Evolutionary conservation across 1,140 invertebrate species (phyloP).

Genomic region (Ditylenchus dipsaci): DNA sequence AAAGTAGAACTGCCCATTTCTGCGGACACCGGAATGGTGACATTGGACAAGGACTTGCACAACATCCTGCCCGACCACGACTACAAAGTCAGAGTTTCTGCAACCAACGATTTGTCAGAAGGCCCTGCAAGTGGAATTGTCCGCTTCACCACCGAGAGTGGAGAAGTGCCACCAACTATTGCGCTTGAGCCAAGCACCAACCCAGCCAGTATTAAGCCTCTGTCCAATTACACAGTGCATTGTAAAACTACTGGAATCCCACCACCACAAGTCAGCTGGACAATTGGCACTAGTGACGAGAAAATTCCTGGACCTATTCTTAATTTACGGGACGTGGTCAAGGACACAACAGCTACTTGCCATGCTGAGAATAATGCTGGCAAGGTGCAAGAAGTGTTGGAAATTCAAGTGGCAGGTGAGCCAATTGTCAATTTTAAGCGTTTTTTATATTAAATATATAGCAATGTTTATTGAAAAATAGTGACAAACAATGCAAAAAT

Average conservation of each 20-base stretch:
- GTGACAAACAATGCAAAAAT: too few relatives aligned
- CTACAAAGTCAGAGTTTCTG: conserved; percentile 51
- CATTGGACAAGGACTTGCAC: conserved; percentile 47
- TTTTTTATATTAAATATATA: conserved; percentile 1
- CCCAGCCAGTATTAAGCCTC: conserved; percentile 41
- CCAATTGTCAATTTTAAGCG: neutral
- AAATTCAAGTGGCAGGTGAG: conserved; percentile 37
- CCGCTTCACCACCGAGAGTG: conserved; percentile 52
- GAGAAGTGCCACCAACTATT: conserved; percentile 51
- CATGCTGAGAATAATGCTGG: conserved; percentile 56
- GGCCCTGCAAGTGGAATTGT: conserved; percentile 51
- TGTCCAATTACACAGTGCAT: conserved; percentile 37
- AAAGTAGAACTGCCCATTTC: conserved; percentile 39
- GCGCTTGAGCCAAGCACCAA: conserved; percentile 43
- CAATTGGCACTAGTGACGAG: conserved; percentile 35
- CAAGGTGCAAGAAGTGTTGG: conserved; percentile 40
- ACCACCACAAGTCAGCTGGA: conserved; percentile 46
- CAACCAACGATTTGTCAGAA: conserved; percentile 55
- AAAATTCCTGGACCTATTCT: conserved; percentile 33
- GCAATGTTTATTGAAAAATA: too few relatives aligned
- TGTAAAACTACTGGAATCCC: conserved; percentile 53
- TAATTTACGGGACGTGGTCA: conserved; percentile 38
- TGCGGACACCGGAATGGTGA: conserved; percentile 37
- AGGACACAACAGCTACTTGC: conserved; percentile 52
- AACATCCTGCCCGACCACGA: conserved; percentile 47